Evolutionary conservation across 1,140 invertebrate genomes (phyloP), one percentile per base, ranked within the genome.

Genomic region (Phocides pigmalion): DNA sequence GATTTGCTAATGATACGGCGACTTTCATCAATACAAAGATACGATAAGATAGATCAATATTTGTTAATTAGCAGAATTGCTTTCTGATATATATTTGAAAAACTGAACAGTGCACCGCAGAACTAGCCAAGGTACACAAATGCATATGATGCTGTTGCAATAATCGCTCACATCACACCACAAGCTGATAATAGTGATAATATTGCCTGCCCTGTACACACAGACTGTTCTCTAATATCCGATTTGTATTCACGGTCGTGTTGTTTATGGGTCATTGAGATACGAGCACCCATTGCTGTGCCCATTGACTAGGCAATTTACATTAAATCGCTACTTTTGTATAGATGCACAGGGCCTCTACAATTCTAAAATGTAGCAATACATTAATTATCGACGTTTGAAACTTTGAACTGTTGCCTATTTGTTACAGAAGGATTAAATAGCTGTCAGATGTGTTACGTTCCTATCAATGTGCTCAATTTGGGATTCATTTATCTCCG

Each of bases 211-310:
- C 71, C 63, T 75, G 72, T 76, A 63, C 71, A 74, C 72, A 74
- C 72, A 65, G 72, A 75, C 74, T 70, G 75, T 44, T 46, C 79
- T 81, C 78, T 89, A 89, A 89, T 89, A 85, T 87, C 78, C 86
- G 81, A 89, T 89, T 87, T 87, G 82, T 89, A 89, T 87, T 89
- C 86, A 85, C 79, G 76, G 76, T 74, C 72, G 79, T 81, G 84
- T 84, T 87, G 82, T 88, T 88, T 88, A 88, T 86, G 72, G 83
- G 67, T 82, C 76, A 85, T 86, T 82, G 82, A 84, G 81, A 85
- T 85, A 81, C 76, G 82, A 78, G 78, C 71, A 70, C 62, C 74
- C 68, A 77, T 74, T 70, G 66, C 56, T 66, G 64, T 54, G 62
- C 71, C 82, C 73, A 86, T 88, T 84, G 72, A 75, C 72, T 79